A percentile compares a stretch with the other conserved stretches of the same genome.
phyloP scores from a whole-genome alignment of 2,113 vertebrate genomes.

The Orientallactaga bullata region DNA sequence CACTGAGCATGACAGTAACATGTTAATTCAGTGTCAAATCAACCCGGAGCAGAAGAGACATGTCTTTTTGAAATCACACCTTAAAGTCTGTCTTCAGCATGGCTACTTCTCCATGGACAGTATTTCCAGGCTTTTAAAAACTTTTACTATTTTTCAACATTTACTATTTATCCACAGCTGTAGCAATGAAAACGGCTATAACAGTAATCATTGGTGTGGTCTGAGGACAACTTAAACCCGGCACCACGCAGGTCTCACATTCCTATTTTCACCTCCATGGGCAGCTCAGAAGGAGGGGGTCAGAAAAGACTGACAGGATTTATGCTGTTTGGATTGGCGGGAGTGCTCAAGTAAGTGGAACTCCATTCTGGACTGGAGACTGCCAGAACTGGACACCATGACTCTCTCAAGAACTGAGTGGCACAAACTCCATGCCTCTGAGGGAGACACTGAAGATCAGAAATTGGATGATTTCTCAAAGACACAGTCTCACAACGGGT shows the following conservation, averaged over 20 bases:
- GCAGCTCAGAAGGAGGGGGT: background rate
- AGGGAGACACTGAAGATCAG: constrained; percentile 12
- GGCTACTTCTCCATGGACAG: background rate
- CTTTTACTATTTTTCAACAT: background rate
- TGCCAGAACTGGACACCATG: background rate
- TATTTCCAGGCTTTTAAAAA: constrained; percentile 6
- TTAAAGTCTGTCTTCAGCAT: constrained; percentile 31
- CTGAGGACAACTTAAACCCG: background rate
- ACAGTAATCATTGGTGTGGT: background rate
- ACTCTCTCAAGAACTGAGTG: background rate
- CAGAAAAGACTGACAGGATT: background rate
- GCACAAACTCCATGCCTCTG: background rate
- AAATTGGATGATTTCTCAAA: constrained; percentile 19
- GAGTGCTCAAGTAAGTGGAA: background rate
- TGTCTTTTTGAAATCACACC: constrained; percentile 40
- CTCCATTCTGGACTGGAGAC: background rate
- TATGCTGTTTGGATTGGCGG: background rate
- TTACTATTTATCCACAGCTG: background rate
- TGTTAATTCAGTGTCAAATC: constrained; percentile 35
- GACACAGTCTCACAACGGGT: constrained; percentile 7
- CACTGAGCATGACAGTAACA: background rate
- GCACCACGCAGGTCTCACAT: background rate
- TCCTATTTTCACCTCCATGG: background rate
- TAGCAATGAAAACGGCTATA: background rate
- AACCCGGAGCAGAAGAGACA: background rate